Evolutionary conservation across 2,888 invertebrate genomes (phyloP).

Genomic region (Ditula angustiorana): DNA sequence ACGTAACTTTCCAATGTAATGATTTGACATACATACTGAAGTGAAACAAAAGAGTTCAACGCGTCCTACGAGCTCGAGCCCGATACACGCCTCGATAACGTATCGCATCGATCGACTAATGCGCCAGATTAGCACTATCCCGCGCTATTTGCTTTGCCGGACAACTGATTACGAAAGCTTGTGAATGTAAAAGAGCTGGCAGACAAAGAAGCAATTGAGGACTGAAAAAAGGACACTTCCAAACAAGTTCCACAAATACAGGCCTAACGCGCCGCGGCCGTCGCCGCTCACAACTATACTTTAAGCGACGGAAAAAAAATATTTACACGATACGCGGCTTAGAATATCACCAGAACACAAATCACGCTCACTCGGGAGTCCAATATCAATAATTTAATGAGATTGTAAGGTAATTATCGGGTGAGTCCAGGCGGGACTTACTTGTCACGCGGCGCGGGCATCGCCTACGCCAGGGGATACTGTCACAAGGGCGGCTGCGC

Average conservation of each 20-base stretch:
- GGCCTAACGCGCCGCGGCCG: constrained; percentile 72
- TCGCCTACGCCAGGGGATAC: constrained; percentile 94
- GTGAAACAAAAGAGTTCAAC: constrained; percentile 78
- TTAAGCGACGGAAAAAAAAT: constrained; percentile 60
- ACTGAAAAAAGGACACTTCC: constrained; percentile 73
- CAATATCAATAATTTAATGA: constrained; percentile 70
- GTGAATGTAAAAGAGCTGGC: constrained; percentile 54
- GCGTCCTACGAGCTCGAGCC: constrained; percentile 65
- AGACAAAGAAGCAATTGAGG: constrained; percentile 64
- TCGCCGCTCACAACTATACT: constrained; percentile 68
- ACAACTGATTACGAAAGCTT: constrained; percentile 44
- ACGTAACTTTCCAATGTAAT: background rate
- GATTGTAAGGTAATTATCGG: constrained; percentile 54
- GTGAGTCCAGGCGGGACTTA: constrained; percentile 42
- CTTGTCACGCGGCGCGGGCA: constrained; percentile 42
- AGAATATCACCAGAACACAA: constrained; percentile 78
- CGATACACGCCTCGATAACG: constrained; percentile 60
- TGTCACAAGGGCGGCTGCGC: constrained; percentile 96
- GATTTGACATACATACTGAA: background rate
- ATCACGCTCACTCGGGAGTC: constrained; percentile 79
- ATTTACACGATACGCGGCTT: constrained; percentile 70
- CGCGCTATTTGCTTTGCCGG: constrained; percentile 57
- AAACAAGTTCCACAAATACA: constrained; percentile 69
- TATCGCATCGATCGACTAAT: constrained; percentile 72
- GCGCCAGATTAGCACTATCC: constrained; percentile 56